Percentiles rank a stretch among this genome's conserved stretches.
Conservation (phyloP, 2,888 invertebrate genomes). For the Andrena bicolor region DNA sequence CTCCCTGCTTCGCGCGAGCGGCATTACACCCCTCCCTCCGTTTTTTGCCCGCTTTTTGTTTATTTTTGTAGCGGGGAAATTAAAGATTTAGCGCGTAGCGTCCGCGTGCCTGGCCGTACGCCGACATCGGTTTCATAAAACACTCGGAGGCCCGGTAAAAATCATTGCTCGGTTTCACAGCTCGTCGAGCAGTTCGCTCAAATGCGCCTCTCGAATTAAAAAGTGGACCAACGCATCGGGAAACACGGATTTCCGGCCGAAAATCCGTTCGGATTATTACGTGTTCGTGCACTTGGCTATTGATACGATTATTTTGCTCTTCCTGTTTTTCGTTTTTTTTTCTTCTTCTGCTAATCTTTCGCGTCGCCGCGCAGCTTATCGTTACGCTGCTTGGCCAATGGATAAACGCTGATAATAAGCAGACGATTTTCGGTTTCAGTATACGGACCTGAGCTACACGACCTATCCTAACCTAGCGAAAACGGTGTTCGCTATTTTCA, state of each 20-base stretch:
- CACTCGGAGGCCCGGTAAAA: slow-evolving; percentile 72
- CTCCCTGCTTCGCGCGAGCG: slow-evolving; percentile 23
- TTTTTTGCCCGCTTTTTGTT: background rate
- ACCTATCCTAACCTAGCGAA: slow-evolving; percentile 97
- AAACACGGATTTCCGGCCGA: slow-evolving; percentile 52
- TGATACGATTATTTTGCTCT: slow-evolving; percentile 34
- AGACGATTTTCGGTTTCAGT: slow-evolving; percentile 88
- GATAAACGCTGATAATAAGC: background rate
- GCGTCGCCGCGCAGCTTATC: slow-evolving; percentile 3
- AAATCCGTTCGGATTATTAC: slow-evolving; percentile 29
- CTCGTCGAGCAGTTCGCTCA: slow-evolving; percentile 57
- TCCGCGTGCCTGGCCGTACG: slow-evolving; percentile 40
- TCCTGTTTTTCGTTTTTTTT: background rate
- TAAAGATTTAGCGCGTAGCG: slow-evolving; percentile 50
- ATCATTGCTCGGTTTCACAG: slow-evolving; percentile 72
- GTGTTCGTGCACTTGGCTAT: slow-evolving; percentile 1
- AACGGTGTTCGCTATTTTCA: slow-evolving; percentile 98
- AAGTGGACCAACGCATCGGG: slow-evolving; percentile 29
- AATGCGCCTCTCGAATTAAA: slow-evolving; percentile 53
- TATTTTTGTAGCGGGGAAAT: slow-evolving; percentile 36
- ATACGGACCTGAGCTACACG: slow-evolving; percentile 95
- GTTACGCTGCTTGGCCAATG: background rate
- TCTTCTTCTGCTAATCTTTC: background rate
- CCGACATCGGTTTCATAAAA: slow-evolving; percentile 64
- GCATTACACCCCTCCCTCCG: background rate